phyloP scores from a whole-genome alignment of 2,888 invertebrate genomes.

The Lasiommata megera region DNA sequence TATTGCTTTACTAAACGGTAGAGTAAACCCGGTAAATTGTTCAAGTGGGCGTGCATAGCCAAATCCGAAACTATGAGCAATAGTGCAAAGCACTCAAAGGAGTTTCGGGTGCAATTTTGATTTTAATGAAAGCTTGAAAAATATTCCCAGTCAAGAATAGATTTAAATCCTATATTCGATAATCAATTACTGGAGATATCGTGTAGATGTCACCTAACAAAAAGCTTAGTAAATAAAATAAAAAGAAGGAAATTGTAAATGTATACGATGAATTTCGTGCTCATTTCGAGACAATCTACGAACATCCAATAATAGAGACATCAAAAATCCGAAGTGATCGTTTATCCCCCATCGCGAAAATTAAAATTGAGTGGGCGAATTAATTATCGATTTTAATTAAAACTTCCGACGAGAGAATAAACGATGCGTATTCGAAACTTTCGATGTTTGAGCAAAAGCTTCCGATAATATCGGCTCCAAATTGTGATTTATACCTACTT shows the following conservation, averaged over 20 bases:
- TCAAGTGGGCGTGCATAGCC: too few relatives aligned
- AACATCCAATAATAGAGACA: slow-evolving; percentile 2
- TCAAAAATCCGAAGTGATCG: slow-evolving; percentile 14
- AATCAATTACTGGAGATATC: too few relatives aligned
- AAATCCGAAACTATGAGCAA: too few relatives aligned
- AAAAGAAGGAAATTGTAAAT: not conserved
- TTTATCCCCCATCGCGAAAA: slow-evolving; percentile 1
- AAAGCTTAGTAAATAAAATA: too few relatives aligned
- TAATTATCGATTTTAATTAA: slow-evolving; percentile 24
- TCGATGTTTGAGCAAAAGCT: slow-evolving; percentile 8
- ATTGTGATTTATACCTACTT: slow-evolving; percentile 2
- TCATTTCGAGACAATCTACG: not conserved
- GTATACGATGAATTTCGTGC: not conserved
- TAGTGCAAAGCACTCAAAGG: too few relatives aligned
- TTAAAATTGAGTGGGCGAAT: slow-evolving; percentile 13
- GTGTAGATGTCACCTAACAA: too few relatives aligned
- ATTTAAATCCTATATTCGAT: too few relatives aligned
- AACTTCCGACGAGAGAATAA: slow-evolving; percentile 23
- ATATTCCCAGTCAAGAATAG: too few relatives aligned
- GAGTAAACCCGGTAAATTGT: too few relatives aligned
- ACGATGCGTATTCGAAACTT: slow-evolving; percentile 16
- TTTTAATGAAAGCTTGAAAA: too few relatives aligned
- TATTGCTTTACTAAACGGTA: too few relatives aligned
- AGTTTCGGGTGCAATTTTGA: too few relatives aligned
- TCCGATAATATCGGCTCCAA: slow-evolving; percentile 2